Evolutionary conservation across 1,140 invertebrate species (phyloP), one percentile per base, ranked within the genome.

Genomic region (Cyclina sinensis): DNA sequence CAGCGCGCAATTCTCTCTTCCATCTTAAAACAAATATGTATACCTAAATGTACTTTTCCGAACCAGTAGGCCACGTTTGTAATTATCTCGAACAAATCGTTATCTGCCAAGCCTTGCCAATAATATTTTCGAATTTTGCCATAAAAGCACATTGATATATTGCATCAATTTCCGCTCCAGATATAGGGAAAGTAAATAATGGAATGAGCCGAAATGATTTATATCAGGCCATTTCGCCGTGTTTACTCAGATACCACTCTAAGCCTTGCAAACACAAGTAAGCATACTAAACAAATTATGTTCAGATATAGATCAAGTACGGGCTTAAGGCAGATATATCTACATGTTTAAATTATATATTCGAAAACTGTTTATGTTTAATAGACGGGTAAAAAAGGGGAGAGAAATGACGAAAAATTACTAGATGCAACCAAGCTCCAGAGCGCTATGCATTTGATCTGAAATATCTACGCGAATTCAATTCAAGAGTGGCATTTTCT

Each of bases 91-190:
- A 18, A 18, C 51, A 18, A 65, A 3, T 65, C 59, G 30, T n/a
- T 65, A 65, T 65, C 59, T 65, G 2, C 11, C 4, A 30, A 4
- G 59, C 24, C 37, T 35, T 70, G 65, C 65, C 65, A 70, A 16
- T 70, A 21, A 39, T 70, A 70, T 16, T 70, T 70, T 70, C 30
- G 27, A 37, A 70, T 37, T 35, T 70, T 27, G 16, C 65, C 65
- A 70, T 70, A 70, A 70, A 70, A 70, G 5, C 21, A 39, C 32
- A 37, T 1, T 78, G 74, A 78, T 78, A 78, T 78, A 78, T 78
- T 39, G 30, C 54, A 81, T 46, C 79, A 81, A 81, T 81, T 81
- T 81, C 79, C 79, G 79, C 59, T 81, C 54, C 37, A 78, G 46
- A 78, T 78, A 78, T 74, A 30, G 7, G 35, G 46, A 78, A 78